Base-by-base conservation (phyloP, 2,113 vertebrate species). In the Ptilorrhoa leucosticta region DNA sequence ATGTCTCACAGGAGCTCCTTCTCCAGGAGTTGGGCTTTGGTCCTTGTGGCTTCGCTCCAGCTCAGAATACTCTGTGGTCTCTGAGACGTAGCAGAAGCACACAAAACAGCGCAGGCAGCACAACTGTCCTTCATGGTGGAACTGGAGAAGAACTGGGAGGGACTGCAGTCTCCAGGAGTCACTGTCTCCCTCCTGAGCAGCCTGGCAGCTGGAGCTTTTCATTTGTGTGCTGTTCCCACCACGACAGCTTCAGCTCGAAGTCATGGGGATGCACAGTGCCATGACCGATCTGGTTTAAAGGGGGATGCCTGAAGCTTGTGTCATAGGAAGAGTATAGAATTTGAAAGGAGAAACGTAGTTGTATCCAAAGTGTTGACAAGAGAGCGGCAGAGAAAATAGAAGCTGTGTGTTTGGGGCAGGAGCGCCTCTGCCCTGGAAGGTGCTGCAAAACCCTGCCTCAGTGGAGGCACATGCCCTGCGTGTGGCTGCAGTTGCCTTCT, bases 381-480 rank as follows among this genome's bases (percentile, higher is more conserved):
- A 71, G 31, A 33, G 48, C 12, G 47, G 23, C 60, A 42, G 88
- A 50, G 85, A n/a, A 69, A 90, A 39, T 1, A 30, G 72, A 27
- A 60, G 50, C 44, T 31, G 66, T 8, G 24, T 45, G 23, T 71
- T 86, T 68, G 17, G 11, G 57, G 23, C 10, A 5, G 7, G n/a
- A 61, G 27, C 26, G 22, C 44, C 20, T 4, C 1, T 71, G 45
- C 18, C 23, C 19, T 50, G 56, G 19, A 7, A 53, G n/a, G 71
- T 5, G 45, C 39, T 64, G 20, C 66, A 44, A 76, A 65, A 33
- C 13, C 37, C 40, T 18, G 2, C 35, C 21, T 23, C 39, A 4
- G 1, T 9, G 31, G 14, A 21, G 28, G 61, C 16, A 1, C 0
- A 0, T 65, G 64, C n/a, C 2, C 0, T 17, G 13, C 13, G 3